Evolutionary conservation across 1,140 invertebrate genomes (phyloP).

Genomic region (Kradibia gibbosae): DNA sequence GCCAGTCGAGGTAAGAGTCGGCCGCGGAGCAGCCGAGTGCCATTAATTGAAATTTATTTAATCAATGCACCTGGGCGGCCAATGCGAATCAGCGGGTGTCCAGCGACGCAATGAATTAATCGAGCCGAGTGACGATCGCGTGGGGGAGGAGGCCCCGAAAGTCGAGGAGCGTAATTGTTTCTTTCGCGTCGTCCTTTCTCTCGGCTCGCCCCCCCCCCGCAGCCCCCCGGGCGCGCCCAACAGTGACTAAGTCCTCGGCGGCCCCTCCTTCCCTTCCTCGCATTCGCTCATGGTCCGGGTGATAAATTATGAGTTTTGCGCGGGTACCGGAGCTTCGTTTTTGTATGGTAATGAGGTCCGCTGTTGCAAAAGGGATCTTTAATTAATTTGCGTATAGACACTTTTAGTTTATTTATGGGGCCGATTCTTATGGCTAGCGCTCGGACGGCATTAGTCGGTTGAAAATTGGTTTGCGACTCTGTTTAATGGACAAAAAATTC

Average conservation of each 20-base stretch:
- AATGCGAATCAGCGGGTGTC: constrained; percentile 5
- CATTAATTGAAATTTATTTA: constrained; percentile 30
- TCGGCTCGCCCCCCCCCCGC: background rate
- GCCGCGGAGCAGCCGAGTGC: constrained; percentile 16
- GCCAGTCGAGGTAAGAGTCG: background rate
- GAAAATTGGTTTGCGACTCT: constrained; percentile 25
- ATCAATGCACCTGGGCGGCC: constrained; percentile 44
- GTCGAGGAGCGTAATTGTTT: constrained; percentile 40
- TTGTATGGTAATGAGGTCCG: constrained; percentile 37
- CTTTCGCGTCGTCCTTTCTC: background rate
- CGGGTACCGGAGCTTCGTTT: background rate
- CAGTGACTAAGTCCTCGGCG: no score
- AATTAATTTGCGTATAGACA: constrained; percentile 44
- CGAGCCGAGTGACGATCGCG: constrained; percentile 21
- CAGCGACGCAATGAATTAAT: constrained; percentile 42
- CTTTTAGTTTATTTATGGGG: constrained; percentile 36
- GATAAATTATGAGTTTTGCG: constrained; percentile 37
- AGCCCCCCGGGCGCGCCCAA: no score
- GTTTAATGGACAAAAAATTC: constrained; percentile 17
- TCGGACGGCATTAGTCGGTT: background rate
- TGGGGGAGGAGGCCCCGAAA: background rate
- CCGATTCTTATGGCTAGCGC: background rate
- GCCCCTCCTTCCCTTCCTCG: no score
- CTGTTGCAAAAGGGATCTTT: constrained; percentile 6
- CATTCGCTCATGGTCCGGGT: background rate